Conservation (phyloP, 2,113 vertebrate species). For the Numenius arquata region DNA sequence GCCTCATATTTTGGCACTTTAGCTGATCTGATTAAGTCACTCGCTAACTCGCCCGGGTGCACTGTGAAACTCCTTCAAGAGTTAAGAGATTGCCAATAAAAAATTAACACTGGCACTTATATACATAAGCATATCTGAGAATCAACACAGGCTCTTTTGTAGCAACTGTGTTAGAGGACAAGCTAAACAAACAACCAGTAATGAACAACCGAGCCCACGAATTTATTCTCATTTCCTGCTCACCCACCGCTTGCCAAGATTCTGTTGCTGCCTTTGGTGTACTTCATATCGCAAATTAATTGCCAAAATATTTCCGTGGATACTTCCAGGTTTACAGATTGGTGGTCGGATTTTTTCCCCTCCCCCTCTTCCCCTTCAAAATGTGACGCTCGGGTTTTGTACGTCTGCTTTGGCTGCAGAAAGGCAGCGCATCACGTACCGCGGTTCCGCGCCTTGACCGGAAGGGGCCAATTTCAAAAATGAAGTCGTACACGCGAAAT, state of each 20-base stretch:
- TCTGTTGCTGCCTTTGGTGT: background rate
- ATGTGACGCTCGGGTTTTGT: background rate
- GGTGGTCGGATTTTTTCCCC: background rate
- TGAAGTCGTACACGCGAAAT: background rate
- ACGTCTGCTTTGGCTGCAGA: background rate
- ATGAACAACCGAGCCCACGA: constrained; percentile 21
- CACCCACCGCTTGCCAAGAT: constrained; percentile 7
- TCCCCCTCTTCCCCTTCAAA: background rate
- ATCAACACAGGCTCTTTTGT: constrained; percentile 26
- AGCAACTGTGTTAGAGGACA: constrained; percentile 15
- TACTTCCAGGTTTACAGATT: background rate
- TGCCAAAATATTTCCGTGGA: background rate
- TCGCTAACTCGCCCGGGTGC: background rate
- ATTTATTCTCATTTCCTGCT: constrained; percentile 60
- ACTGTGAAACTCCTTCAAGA: constrained; percentile 5
- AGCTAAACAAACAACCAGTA: constrained; percentile 51
- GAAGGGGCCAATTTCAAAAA: background rate
- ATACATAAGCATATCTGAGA: constrained; percentile 31
- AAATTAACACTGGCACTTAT: constrained; percentile 1
- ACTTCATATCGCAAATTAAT: background rate
- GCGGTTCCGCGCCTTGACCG: background rate
- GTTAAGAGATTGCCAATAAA: background rate
- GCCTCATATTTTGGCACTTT: constrained; percentile 50
- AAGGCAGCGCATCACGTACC: background rate
- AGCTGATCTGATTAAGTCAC: constrained; percentile 50